Evolutionary conservation across 2,113 vertebrate genomes (phyloP).

Genomic region (Caloenas nicobarica): DNA sequence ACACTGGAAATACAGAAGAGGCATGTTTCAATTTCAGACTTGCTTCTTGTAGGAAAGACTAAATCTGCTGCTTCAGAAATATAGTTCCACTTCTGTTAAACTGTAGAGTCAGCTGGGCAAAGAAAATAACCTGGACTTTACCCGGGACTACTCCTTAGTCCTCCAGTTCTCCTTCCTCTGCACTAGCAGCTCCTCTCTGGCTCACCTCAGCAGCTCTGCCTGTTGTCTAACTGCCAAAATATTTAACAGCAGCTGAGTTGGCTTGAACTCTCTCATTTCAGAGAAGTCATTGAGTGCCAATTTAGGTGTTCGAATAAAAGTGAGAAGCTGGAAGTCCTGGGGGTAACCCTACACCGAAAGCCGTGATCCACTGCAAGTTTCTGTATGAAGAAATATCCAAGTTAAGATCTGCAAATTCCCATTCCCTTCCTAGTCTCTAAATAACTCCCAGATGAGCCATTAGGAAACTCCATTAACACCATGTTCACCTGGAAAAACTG

Average conservation of each 20-base stretch:
- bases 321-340: constrained; percentile 18
- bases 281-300: neutral
- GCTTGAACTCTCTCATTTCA: constrained; percentile 26
- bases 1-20: neutral
- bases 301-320: constrained; percentile 17
- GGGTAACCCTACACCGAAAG: constrained; percentile 1
- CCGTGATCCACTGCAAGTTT: neutral
- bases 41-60: neutral
- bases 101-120: neutral
- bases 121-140: neutral
- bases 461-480: constrained; percentile 40
- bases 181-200: neutral
- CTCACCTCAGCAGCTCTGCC: constrained; percentile 25
- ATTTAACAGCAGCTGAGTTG: constrained; percentile 19
- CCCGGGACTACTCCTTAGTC: neutral
- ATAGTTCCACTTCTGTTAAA: neutral
- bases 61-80: neutral
- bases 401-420: constrained; percentile 28
- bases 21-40: neutral
- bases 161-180: neutral
- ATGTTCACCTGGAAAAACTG: constrained; percentile 47
- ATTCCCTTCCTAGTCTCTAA: constrained; percentile 17
- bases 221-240: neutral
- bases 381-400: constrained; percentile 16
- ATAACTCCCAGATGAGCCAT: constrained; percentile 27